phyloP scores from a whole-genome alignment of 2,888 invertebrate species.

The Zaprionus obscuricornis region DNA sequence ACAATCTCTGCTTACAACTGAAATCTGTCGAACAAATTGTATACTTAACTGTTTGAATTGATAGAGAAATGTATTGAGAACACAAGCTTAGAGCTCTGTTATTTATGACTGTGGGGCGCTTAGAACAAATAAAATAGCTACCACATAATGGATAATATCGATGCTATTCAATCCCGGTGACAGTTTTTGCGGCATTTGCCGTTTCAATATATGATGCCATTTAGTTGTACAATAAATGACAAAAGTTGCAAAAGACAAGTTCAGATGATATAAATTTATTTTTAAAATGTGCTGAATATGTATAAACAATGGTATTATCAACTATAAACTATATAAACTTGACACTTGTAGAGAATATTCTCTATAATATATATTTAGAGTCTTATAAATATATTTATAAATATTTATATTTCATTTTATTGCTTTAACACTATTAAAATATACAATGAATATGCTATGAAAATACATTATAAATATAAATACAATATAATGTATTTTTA shows the following conservation, averaged over 20 bases:
- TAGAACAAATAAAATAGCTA: conserved; percentile 31
- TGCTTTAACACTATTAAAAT: too few relatives aligned
- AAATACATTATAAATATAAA: too few relatives aligned
- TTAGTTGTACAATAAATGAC: conserved; percentile 28
- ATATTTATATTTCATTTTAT: too few relatives aligned
- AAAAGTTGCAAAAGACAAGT: conserved; percentile 4
- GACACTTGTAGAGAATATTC: too few relatives aligned
- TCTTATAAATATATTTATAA: too few relatives aligned
- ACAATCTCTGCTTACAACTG: conserved; percentile 26
- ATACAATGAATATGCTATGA: too few relatives aligned
- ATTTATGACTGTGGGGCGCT: conserved; percentile 19
- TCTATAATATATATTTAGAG: too few relatives aligned
- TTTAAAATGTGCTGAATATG: neutral
- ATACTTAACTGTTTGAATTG: conserved; percentile 4
- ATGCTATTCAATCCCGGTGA: conserved; percentile 25
- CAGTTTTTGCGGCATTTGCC: conserved; percentile 18
- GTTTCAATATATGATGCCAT: conserved; percentile 33
- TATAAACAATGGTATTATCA: too few relatives aligned
- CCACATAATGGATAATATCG: conserved; percentile 36
- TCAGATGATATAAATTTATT: conserved; percentile 23
- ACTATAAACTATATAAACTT: too few relatives aligned
- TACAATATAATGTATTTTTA: too few relatives aligned
- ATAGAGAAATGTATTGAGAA: conserved; percentile 5
- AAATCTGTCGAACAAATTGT: conserved; percentile 5
- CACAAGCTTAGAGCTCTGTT: neutral